Percentiles rank a stretch among this genome's conserved stretches.
phyloP scores from a whole-genome alignment of 2,113 vertebrate species.

The Telmatochromis sp. region DNA sequence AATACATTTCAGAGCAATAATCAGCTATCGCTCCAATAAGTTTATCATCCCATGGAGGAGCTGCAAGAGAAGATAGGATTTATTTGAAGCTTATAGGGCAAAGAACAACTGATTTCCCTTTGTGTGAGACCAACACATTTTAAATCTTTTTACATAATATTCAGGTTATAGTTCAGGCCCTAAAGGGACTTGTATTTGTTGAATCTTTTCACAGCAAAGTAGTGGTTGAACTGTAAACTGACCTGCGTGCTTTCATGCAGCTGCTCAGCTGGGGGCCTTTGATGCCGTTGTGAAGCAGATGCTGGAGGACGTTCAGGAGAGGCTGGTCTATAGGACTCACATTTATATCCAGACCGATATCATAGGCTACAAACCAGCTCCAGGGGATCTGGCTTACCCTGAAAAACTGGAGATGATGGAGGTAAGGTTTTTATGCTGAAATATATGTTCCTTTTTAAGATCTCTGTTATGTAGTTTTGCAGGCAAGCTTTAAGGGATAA shows the following conservation, averaged over 20 bases:
- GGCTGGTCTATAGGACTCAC: conserved; percentile 92
- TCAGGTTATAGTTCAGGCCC: not conserved
- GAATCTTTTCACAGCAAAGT: not conserved
- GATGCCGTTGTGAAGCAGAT: conserved; percentile 92
- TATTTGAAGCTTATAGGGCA: not conserved
- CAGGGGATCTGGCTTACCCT: conserved; percentile 92
- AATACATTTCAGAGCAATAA: not conserved
- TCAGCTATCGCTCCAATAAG: not conserved
- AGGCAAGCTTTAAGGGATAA: not conserved
- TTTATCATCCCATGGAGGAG: not conserved
- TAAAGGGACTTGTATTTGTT: not conserved
- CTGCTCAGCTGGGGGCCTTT: conserved; percentile 85
- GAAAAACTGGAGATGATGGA: conserved; percentile 99
- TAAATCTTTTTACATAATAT: not conserved
- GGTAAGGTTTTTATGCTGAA: conserved; percentile 54
- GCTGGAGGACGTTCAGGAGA: conserved; percentile 95
- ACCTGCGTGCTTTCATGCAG: conserved; percentile 55
- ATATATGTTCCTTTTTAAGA: not conserved
- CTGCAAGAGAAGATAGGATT: not conserved
- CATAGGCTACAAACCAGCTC: conserved; percentile 89
- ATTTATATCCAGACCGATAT: conserved; percentile 99
- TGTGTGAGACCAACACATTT: not conserved
- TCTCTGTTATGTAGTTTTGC: not conserved
- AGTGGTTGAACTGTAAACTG: not conserved
- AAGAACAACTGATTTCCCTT: not conserved